A percentile compares a stretch with the other conserved stretches of the same genome.
Conservation (phyloP, 2,797 vertebrate genomes). For the Naso thynnoides region DNA sequence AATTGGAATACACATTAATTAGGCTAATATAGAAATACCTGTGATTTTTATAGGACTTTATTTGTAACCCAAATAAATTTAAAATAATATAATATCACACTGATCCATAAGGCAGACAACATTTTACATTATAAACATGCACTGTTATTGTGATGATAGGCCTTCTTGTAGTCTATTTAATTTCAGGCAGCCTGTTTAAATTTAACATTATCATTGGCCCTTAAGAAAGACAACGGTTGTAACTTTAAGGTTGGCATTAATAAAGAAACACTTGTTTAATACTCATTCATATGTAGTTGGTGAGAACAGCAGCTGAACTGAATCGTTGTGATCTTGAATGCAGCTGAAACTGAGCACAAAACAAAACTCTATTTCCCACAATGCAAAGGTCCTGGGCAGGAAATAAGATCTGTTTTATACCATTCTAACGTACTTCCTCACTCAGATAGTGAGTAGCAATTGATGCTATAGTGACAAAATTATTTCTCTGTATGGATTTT, state of each 20-base stretch:
- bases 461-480: background rate
- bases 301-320: background rate
- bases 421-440: background rate
- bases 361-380: conserved; percentile 52
- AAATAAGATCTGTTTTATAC: background rate
- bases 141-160: no score
- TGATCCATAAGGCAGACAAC: no score
- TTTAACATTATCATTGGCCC: background rate
- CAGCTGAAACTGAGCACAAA: background rate
- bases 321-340: conserved; percentile 65
- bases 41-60: no score
- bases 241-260: background rate
- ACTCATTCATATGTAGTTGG: background rate
- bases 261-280: background rate
- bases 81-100: no score
- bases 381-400: conserved; percentile 9
- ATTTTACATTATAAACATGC: no score
- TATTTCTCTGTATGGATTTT: no score
- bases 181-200: background rate
- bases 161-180: no score
- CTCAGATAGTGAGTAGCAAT: background rate
- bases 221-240: background rate
- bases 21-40: no score
- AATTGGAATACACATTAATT: no score
- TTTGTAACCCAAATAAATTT: no score